A percentile compares a stretch with the other conserved stretches of the same genome.
Evolutionary conservation across 2,113 vertebrate species (phyloP).

Genomic region (Mastomys coucha): DNA sequence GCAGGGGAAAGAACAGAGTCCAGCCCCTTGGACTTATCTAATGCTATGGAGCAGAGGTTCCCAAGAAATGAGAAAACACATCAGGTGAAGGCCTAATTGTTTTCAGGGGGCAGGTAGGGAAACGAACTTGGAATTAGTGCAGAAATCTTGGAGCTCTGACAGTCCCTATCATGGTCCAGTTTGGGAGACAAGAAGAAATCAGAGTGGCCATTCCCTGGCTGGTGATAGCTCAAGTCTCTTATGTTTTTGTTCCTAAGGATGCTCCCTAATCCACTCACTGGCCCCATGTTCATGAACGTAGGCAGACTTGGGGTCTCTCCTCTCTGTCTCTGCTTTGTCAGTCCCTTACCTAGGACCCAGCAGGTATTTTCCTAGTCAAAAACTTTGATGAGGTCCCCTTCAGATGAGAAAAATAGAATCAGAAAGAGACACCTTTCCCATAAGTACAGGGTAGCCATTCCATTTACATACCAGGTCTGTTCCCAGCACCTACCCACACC

Average conservation of each 20-base stretch:
- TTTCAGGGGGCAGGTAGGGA: slow-evolving; percentile 81
- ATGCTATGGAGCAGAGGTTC: slow-evolving; percentile 79
- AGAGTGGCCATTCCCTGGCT: not conserved
- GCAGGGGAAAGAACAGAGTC: slow-evolving; percentile 75
- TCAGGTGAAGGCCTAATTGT: slow-evolving; percentile 83
- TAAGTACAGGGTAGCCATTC: not conserved
- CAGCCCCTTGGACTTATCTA: slow-evolving; percentile 79
- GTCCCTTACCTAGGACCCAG: not conserved
- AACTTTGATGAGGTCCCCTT: not conserved
- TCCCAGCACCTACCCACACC: not conserved
- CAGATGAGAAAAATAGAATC: not conserved
- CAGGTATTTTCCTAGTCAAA: not conserved
- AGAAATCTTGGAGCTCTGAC: not conserved
- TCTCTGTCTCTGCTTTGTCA: not conserved
- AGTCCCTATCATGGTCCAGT: not conserved
- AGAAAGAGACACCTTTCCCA: not conserved
- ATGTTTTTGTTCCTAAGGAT: not conserved
- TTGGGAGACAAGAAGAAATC: not conserved
- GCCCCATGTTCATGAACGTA: not conserved
- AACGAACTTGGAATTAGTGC: slow-evolving; percentile 75
- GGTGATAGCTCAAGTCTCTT: not conserved
- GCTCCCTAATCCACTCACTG: not conserved
- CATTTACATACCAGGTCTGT: fast-evolving
- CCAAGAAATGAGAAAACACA: slow-evolving; percentile 84
- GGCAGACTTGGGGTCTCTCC: not conserved